These are phyloP conservation scores for Neodiprion fabricii DNA, from an alignment of 1,140 invertebrate genomes.

Conservation along the genomic window DNA sequence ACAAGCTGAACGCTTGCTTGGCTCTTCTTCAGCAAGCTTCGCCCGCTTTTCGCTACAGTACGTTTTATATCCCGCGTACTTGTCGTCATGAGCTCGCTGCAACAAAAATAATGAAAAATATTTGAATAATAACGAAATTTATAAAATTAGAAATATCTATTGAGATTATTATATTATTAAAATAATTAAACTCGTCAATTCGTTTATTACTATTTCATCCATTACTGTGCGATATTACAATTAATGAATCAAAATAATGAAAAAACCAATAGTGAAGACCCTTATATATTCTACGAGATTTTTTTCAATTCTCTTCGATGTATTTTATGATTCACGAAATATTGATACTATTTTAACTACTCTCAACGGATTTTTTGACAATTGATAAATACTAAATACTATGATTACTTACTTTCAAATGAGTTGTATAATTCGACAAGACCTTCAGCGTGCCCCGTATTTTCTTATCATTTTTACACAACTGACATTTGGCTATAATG, in stretches of 20 bases:
- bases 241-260: no score
- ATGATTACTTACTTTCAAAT: constrained; percentile 13
- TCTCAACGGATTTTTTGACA: no score
- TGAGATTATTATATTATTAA: no score
- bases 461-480: constrained; percentile 18
- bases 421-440: constrained; percentile 15
- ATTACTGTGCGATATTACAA: no score
- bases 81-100: constrained; percentile 5
- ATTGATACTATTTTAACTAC: no score
- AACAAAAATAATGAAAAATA: background rate
- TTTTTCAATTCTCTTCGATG: no score
- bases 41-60: background rate
- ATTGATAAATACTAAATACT: background rate
- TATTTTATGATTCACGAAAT: no score
- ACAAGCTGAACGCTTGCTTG: constrained; percentile 8
- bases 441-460: constrained; percentile 10
- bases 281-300: no score
- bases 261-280: no score
- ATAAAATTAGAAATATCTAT: background rate
- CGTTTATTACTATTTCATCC: no score
- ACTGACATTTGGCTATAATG: constrained; percentile 11
- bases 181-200: no score
- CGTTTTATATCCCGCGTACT: background rate
- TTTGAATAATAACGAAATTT: background rate
- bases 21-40: constrained; percentile 8